phyloP scores from a whole-genome alignment of 2,888 invertebrate species.

The Macaria notata region DNA sequence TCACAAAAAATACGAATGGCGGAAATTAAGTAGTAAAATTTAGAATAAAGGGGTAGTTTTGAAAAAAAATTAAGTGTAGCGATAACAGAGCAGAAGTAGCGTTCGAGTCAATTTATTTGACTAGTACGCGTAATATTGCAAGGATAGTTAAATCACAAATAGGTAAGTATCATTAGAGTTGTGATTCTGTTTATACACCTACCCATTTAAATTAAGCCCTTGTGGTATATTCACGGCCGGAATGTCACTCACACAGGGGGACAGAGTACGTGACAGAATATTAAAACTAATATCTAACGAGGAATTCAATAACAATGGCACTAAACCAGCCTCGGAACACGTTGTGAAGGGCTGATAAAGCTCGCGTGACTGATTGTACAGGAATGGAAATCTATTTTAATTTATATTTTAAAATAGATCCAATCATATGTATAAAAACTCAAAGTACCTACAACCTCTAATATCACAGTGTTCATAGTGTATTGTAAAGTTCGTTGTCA shows the following conservation, averaged over 20 bases:
- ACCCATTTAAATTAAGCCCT: slow-evolving; percentile 12
- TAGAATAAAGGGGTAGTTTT: too few species aligned
- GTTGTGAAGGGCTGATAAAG: slow-evolving; percentile 36
- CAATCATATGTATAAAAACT: neutral
- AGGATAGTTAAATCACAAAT: too few species aligned
- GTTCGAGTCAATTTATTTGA: too few species aligned
- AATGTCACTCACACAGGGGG: slow-evolving; percentile 31
- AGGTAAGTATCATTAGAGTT: neutral
- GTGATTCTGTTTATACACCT: slow-evolving; percentile 8
- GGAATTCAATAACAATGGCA: slow-evolving; percentile 46
- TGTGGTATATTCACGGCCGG: slow-evolving; percentile 37
- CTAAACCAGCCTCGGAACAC: slow-evolving; percentile 43
- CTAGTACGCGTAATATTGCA: too few species aligned
- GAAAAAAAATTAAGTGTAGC: too few species aligned
- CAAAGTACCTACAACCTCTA: too few species aligned
- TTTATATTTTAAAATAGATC: too few species aligned
- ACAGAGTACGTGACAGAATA: slow-evolving; percentile 45
- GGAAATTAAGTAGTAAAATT: too few species aligned
- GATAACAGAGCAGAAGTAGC: too few species aligned
- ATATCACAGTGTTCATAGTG: too few species aligned
- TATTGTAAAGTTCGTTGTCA: too few species aligned
- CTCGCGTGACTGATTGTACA: slow-evolving; percentile 33
- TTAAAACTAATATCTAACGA: slow-evolving; percentile 42
- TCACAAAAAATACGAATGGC: too few species aligned
- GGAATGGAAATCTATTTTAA: slow-evolving; percentile 14